A percentile compares a stretch with the other conserved stretches of the same genome.
Conservation (phyloP, 2,888 invertebrate species). For the Allolobophora icterica region DNA sequence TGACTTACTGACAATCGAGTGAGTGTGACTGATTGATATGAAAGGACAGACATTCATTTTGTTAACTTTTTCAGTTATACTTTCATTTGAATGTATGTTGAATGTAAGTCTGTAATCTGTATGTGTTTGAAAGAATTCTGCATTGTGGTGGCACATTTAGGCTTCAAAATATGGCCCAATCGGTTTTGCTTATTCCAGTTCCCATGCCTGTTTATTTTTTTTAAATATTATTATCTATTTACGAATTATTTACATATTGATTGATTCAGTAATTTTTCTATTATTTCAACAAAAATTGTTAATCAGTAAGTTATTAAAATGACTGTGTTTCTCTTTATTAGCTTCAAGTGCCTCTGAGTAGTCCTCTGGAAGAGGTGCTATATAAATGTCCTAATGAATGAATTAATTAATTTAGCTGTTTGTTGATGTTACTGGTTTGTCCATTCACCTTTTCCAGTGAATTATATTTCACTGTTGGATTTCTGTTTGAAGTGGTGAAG, state of each 20-base stretch:
- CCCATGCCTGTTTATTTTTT: background rate
- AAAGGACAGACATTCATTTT: background rate
- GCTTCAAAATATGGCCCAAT: background rate
- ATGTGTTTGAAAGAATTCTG: background rate
- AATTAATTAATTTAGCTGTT: background rate
- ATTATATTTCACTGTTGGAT: background rate
- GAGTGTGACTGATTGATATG: background rate
- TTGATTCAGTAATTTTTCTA: too few species aligned
- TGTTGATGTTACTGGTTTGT: background rate
- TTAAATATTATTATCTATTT: too few species aligned
- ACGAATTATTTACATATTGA: too few species aligned
- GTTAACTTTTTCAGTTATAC: too few species aligned
- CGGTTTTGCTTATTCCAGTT: background rate
- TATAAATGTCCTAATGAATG: too few species aligned
- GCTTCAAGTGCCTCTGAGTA: too few species aligned
- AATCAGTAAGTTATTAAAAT: background rate
- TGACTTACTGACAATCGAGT: background rate
- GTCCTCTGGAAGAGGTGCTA: too few species aligned
- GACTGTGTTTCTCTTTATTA: background rate
- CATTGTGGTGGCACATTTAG: too few species aligned
- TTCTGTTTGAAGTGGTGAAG: background rate
- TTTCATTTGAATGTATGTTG: too few species aligned
- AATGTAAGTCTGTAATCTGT: too few species aligned
- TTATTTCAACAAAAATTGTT: too few species aligned
- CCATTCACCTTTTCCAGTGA: background rate